A percentile compares a stretch with the other conserved stretches of the same genome.
Evolutionary conservation across 2,797 vertebrate genomes (phyloP).

Genomic region (Danio kyathit): DNA sequence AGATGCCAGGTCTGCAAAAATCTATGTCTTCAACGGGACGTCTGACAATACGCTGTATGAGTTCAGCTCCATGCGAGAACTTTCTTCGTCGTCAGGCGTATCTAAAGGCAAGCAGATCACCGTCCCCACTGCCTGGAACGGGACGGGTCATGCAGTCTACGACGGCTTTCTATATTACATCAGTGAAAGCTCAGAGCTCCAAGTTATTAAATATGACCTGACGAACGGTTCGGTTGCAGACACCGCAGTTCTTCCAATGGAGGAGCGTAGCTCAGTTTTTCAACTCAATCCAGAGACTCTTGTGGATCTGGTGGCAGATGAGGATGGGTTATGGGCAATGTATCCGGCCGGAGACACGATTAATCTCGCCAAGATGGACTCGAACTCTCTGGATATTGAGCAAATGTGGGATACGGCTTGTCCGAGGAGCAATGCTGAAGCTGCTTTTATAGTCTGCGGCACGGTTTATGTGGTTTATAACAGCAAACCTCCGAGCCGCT

Average conservation of each 20-base stretch:
- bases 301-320: slow-evolving; percentile 89
- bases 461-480: slow-evolving; percentile 95
- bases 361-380: slow-evolving; percentile 93
- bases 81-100: slow-evolving; percentile 82
- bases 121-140: slow-evolving; percentile 88
- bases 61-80: slow-evolving; percentile 87
- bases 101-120: slow-evolving; percentile 79
- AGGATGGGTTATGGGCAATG: slow-evolving; percentile 94
- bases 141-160: slow-evolving; percentile 87
- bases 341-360: slow-evolving; percentile 88
- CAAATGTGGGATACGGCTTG: slow-evolving; percentile 97
- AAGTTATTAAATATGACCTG: slow-evolving; percentile 92
- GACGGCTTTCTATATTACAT: slow-evolving; percentile 89
- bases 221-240: slow-evolving; percentile 84
- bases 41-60: slow-evolving; percentile 85
- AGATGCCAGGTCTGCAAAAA: slow-evolving; percentile 87
- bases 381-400: slow-evolving; percentile 89
- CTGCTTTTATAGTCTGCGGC: slow-evolving; percentile 92
- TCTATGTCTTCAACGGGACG: slow-evolving; percentile 90
- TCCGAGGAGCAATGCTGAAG: slow-evolving; percentile 90
- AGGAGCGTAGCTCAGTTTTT: slow-evolving; percentile 79
- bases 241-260: slow-evolving; percentile 87
- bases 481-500: slow-evolving; percentile 89
- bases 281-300: slow-evolving; percentile 86
- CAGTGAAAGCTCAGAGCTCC: slow-evolving; percentile 82